Evolutionary conservation across 2,113 vertebrate genomes (phyloP), one percentile per base, ranked within the genome.

Genomic region (Excalfactoria chinensis): DNA sequence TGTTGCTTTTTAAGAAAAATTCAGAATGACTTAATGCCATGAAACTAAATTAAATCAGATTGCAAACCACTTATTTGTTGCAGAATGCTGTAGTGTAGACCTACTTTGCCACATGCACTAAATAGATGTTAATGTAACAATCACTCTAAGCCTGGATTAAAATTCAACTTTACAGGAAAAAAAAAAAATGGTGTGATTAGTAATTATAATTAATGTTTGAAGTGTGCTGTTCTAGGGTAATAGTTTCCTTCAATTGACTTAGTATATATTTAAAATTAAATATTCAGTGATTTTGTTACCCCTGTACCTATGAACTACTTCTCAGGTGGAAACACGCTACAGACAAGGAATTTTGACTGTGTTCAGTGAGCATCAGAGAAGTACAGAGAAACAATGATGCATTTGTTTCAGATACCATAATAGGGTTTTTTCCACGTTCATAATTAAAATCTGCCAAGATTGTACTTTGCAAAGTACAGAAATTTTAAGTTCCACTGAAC

Each of bases 151-250:
- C 83, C 71, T 91, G 67, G 88, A 96, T 79, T 95, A 94, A 94
- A 26, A 91, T 88, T 93, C 72, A 89, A 66, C 40, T 88, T 97
- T 85, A 89, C 72, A 86, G 80, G 93, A 95, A 96, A 97, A 97
- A 87, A 95, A 97, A 97, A 97, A 87, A 40, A 83, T 59, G 46
- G 30, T 95, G 67, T 89, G 89, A 94, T 97, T 97, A 96, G 87
- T 95, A 97, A 95, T 95, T 96, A 97, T 94, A 94, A 98, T 97
- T 97, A 96, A 98, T 95, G 59, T 83, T 93, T 96, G 95, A 95
- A 97, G 91, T 81, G 49, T 88, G 96, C 59, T 95, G 84, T 97
- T 97, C 84, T 91, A 89, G 88, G 70, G 84, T 93, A 97, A 82
- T 37, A 94, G 82, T 92, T 96, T 95, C 68, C 91, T 94, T 91